Evolutionary conservation across 2,797 vertebrate genomes (phyloP).

Genomic region (Esox lucius): DNA sequence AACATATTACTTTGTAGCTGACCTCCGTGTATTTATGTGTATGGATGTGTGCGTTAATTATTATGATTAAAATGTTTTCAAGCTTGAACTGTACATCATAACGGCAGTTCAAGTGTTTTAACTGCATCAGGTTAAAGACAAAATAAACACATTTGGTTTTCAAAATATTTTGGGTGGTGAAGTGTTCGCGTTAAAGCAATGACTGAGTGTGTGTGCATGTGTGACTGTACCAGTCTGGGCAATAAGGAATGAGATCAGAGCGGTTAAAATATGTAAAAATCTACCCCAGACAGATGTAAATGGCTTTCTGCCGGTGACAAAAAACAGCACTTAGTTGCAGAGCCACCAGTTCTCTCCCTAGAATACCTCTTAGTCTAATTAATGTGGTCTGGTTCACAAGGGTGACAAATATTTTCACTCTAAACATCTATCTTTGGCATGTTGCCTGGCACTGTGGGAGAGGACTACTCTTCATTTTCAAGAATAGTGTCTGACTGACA

Average conservation of each 20-base stretch:
- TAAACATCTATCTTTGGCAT: not conserved
- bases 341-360: not conserved
- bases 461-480: not conserved
- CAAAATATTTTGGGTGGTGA: not conserved
- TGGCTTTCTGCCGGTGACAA: not conserved
- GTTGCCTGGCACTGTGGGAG: not conserved
- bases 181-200: not conserved
- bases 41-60: no score
- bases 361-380: not conserved
- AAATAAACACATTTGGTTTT: conserved; percentile 3
- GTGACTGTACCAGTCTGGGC: not conserved
- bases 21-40: no score
- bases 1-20: no score
- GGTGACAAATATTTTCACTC: not conserved
- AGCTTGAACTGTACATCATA: no score
- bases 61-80: no score
- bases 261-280: not conserved
- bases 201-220: not conserved
- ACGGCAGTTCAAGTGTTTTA: not conserved
- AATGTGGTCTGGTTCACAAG: not conserved
- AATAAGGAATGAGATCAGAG: not conserved
- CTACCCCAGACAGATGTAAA: not conserved
- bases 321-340: not conserved
- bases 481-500: not conserved
- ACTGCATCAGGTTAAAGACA: not conserved